Evolutionary conservation across 2,888 invertebrate genomes (phyloP), one percentile per base, ranked within the genome.

Genomic region (Auanema sp.): DNA sequence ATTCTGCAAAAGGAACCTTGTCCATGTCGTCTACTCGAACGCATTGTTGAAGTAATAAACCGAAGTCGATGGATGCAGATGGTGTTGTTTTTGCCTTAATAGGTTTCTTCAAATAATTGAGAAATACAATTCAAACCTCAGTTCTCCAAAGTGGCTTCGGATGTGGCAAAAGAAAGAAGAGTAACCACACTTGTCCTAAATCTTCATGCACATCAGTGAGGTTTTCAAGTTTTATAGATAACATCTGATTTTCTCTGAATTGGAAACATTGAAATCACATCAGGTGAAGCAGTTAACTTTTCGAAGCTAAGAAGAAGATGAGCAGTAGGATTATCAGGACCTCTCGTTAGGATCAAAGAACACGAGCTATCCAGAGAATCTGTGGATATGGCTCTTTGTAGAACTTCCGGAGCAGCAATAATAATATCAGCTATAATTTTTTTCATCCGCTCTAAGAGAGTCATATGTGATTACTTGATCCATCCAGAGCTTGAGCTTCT

Each of bases 141-240:
- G 60, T 60, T 25, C 60, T 54, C 60, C 60, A 60, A 10, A 60
- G 43, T 5, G 60, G 60, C 47, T 60, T 60, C 12, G 60, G 60
- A 47, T 60, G 60, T 12, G 60, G 60, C 5, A 60, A 44, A 5
- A 60, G 60, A 47, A 60, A 60, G 55, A 60, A 60, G 3, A 60
- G 47, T 16, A 60, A 16, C 60, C 60, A 60, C 11, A 60, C 49
- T 18, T 60, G 60, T 14, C 60, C 60, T 18, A 60, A 16, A 25
- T 60, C 54, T 11, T 23, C 16, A 25, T 49, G 47, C 5, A 60
- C 23, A n/a, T 60, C 60, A 11, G 60, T 60, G 5, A 60, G 21
- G 11, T 42, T 41, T 12, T 60, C 60, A 14, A 60, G 54, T 16
- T 60, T 53, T 10, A 60, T 55, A 0, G 60, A 24, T 0, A 60